Percentiles rank a stretch among this genome's conserved stretches.
These are phyloP conservation scores for Drosophila funebris DNA, from an alignment of 1,140 invertebrate species.

Conservation along the genomic window DNA sequence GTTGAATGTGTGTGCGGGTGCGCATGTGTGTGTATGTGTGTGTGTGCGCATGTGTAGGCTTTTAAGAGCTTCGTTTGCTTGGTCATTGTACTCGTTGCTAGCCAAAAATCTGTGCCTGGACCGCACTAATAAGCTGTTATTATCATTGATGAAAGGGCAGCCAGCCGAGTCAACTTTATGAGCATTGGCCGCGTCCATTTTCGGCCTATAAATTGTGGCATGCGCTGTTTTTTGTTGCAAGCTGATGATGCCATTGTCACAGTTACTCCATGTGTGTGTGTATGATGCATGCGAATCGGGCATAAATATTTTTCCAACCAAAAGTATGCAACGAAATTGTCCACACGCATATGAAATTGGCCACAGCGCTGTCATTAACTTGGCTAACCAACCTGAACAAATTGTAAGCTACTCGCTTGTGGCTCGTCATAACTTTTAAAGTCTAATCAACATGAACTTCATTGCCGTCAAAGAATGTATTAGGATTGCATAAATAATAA, in stretches of 20 bases:
- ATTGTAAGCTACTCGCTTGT: background rate
- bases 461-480: conserved; percentile 37
- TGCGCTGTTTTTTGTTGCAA: conserved; percentile 32
- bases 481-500: conserved; percentile 27
- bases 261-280: background rate
- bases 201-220: conserved; percentile 59
- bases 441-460: conserved; percentile 40
- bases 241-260: conserved; percentile 52
- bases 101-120: conserved; percentile 44
- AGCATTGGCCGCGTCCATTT: conserved; percentile 38
- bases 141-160: conserved; percentile 77
- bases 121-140: conserved; percentile 70
- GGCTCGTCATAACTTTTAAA: conserved; percentile 5
- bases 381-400: conserved; percentile 7
- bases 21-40: conserved; percentile 13
- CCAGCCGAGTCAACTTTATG: conserved; percentile 62
- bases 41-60: conserved; percentile 20
- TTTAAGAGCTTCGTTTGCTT: conserved; percentile 44
- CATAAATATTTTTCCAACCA: conserved; percentile 53
- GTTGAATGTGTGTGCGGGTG: conserved; percentile 11
- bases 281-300: conserved; percentile 40
- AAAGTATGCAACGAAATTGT: conserved; percentile 61
- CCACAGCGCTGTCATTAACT: conserved; percentile 50
- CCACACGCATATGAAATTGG: conserved; percentile 33
- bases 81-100: conserved; percentile 59